Base-by-base conservation (phyloP, 1,140 invertebrate genomes). In the Telenomus remus region DNA sequence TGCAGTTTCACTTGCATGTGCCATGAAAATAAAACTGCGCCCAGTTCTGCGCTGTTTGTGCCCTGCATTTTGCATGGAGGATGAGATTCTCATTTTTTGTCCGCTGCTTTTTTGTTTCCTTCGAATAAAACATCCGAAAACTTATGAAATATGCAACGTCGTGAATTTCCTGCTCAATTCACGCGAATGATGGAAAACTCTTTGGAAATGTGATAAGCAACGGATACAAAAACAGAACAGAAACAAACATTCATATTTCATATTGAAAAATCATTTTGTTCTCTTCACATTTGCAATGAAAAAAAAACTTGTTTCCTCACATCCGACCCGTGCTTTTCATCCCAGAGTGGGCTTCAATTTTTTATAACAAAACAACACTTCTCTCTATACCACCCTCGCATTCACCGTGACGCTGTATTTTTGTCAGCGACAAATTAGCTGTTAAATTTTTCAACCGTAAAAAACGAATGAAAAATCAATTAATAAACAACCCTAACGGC, bases 141-240 rank as follows among this genome's bases (percentile, higher is more conserved):
- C n/a, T 13, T 44, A 44, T 44, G 12, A 44, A 44, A 44, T 44
- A 44, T 44, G 43, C 43, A 44, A 44, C 13, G 3, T 44, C 7
- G 13, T 12, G 12, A 44, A 44, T 44, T 44, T 13, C 6, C 13
- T 12, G 43, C 43, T 44, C 13, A 44, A 44, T 13, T n/a, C 43
- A 13, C 11, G 12, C 12, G 43, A 44, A 44, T 44, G 12, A 44
- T 39, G 13, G 12, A 13, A 44, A 7, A n/a, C 9, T 39, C 37
- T 44, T 44, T 44, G 12, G n/a, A 13, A 44, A 39, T 11, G n/a
- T 39, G n/a, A 39, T 11, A 39, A 39, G 37, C 37, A 39, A n/a
- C 9, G 9, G 37, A 9, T 4, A 4, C 1, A n/a, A 39, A n/a
- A 39, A 39, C 1, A 9, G 9, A 4, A n/a, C 3, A 39, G 37